These are phyloP conservation scores for Panagrolaimus sp. DNA, from an alignment of 1,140 invertebrate species.

Conservation along the genomic window DNA sequence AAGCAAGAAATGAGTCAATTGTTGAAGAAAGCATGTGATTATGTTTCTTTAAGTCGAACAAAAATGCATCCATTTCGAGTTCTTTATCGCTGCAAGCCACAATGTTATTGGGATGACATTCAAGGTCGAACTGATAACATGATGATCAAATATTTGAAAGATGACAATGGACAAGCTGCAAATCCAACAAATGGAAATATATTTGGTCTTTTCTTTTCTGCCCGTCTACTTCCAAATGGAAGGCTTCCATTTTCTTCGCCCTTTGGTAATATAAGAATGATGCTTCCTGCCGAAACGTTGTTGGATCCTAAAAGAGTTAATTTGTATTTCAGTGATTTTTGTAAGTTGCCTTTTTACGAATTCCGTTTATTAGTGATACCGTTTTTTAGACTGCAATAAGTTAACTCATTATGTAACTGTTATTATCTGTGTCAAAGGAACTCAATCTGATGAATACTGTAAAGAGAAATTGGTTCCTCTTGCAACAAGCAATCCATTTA, in stretches of 20 bases:
- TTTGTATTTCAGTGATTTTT: slow-evolving; percentile 23
- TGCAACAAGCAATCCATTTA: slow-evolving; percentile 20
- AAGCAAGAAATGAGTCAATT: background rate
- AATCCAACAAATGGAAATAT: slow-evolving; percentile 49
- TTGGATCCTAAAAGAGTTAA: slow-evolving; percentile 30
- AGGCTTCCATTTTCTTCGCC: slow-evolving; percentile 29
- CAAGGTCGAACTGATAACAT: slow-evolving; percentile 29
- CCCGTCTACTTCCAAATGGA: slow-evolving; percentile 26
- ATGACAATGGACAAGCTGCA: slow-evolving; percentile 56
- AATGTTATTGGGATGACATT: slow-evolving; percentile 55
- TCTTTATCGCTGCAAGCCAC: slow-evolving; percentile 56
- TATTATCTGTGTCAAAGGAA: slow-evolving; percentile 36
- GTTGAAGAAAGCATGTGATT: background rate
- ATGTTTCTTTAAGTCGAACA: background rate
- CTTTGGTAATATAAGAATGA: slow-evolving; percentile 46
- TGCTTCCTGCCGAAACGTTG: slow-evolving; percentile 25
- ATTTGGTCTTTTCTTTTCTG: slow-evolving; percentile 48
- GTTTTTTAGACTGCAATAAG: slow-evolving; percentile 50
- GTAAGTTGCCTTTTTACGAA: slow-evolving; percentile 7
- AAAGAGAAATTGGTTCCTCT: slow-evolving; percentile 17
- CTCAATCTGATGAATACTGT: slow-evolving; percentile 29
- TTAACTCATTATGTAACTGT: slow-evolving; percentile 43
- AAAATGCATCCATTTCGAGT: slow-evolving; percentile 21
- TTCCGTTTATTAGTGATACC: slow-evolving; percentile 28
- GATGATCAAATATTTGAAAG: slow-evolving; percentile 55